Evolutionary conservation across 2,888 invertebrate genomes (phyloP).

Genomic region (Ditylenchus weischeri): DNA sequence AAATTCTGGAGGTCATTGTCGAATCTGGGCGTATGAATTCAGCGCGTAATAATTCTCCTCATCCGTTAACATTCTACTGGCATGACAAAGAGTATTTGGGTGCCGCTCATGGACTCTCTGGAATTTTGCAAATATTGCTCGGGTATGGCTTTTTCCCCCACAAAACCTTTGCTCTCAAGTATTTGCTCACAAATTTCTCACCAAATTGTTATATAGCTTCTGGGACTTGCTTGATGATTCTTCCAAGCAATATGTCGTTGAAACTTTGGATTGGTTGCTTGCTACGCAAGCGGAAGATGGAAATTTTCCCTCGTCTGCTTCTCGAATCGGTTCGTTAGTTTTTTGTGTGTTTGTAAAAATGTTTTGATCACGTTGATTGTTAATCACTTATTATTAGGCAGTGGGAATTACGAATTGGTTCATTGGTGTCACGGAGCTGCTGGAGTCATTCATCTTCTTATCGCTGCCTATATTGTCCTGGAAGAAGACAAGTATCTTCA

Average conservation of each 20-base stretch:
- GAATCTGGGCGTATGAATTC: too few species aligned
- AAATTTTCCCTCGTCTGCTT: slow-evolving; percentile 35
- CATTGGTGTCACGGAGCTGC: slow-evolving; percentile 79
- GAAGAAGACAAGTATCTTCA: slow-evolving; percentile 72
- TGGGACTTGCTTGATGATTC: too few species aligned
- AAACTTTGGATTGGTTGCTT: slow-evolving; percentile 31
- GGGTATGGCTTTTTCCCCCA: too few species aligned
- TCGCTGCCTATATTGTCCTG: slow-evolving; percentile 73
- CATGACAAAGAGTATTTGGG: too few species aligned
- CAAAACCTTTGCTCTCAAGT: too few species aligned
- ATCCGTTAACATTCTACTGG: too few species aligned
- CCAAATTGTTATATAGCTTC: too few species aligned
- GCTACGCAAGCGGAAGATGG: slow-evolving; percentile 33
- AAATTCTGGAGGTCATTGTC: too few species aligned
- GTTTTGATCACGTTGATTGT: too few species aligned
- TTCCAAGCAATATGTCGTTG: background rate
- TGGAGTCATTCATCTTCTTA: slow-evolving; percentile 73
- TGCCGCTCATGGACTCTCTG: too few species aligned
- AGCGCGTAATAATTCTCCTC: too few species aligned
- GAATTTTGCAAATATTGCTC: too few species aligned
- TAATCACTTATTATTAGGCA: background rate
- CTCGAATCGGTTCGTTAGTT: slow-evolving; percentile 18
- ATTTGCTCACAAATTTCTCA: background rate
- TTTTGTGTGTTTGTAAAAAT: background rate
- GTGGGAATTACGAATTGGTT: slow-evolving; percentile 29